Evolutionary conservation across 2,797 vertebrate genomes (phyloP).

Genomic region (Chloroceryle amazona): DNA sequence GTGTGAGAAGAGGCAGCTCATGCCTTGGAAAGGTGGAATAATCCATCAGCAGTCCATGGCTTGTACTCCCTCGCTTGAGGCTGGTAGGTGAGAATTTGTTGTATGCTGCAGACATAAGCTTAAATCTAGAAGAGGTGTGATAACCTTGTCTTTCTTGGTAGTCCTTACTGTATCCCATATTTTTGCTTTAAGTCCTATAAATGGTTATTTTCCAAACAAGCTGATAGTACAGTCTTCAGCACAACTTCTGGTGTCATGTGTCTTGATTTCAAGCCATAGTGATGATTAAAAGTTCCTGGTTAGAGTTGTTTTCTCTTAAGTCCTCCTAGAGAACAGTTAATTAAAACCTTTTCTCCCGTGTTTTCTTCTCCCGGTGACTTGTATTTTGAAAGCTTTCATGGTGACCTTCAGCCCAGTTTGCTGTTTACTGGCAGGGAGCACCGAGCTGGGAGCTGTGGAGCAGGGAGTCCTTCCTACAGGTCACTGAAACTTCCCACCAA

Average conservation of each 20-base stretch:
- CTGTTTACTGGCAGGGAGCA: background rate
- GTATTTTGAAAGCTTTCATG: constrained; percentile 34
- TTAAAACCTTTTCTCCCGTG: constrained; percentile 8
- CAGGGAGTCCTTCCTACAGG: background rate
- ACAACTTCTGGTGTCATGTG: background rate
- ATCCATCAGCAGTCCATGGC: background rate
- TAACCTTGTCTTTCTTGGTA: background rate
- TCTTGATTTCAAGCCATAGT: background rate
- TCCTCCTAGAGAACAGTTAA: background rate
- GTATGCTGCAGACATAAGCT: background rate
- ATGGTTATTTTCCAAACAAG: background rate
- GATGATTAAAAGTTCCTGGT: background rate
- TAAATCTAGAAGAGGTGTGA: fast-evolving
- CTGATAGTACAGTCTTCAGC: background rate
- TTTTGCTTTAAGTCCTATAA: background rate
- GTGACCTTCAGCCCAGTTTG: background rate
- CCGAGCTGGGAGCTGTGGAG: background rate
- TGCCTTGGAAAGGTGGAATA: background rate
- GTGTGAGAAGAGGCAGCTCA: background rate
- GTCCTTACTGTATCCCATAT: background rate
- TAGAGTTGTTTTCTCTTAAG: constrained; percentile 11
- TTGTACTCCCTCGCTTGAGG: background rate
- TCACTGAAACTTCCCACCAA: background rate
- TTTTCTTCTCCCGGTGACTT: background rate
- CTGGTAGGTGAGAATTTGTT: background rate